A percentile compares a stretch with the other conserved stretches of the same genome.
These are phyloP conservation scores for Pristis pectinata DNA, from an alignment of 2,797 vertebrate genomes.

Conservation along the genomic window DNA sequence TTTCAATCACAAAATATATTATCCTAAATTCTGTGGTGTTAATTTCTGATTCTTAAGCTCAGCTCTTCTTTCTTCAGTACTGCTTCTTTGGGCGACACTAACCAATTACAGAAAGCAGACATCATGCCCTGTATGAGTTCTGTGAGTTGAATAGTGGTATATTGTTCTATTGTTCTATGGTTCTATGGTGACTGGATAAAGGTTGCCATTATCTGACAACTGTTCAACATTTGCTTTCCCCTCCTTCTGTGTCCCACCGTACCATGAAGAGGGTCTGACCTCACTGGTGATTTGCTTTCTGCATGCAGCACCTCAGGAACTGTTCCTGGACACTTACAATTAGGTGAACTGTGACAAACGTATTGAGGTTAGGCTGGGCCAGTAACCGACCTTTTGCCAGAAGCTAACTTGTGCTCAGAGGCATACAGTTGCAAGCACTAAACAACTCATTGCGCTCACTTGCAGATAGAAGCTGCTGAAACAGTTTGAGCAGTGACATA, in stretches of 20 bases:
- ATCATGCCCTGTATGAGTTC: neutral
- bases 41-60: no score
- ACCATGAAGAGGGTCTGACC: neutral
- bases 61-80: neutral
- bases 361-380: no score
- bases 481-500: neutral
- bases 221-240: neutral
- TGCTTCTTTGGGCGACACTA: neutral
- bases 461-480: neutral
- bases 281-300: neutral
- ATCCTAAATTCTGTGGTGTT: no score
- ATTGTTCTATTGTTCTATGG: no score
- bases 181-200: no score
- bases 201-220: no score
- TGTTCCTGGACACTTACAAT: neutral
- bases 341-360: no score
- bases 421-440: neutral
- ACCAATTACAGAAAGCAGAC: neutral
- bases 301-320: neutral
- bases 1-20: no score
- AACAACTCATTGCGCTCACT: neutral
- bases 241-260: neutral
- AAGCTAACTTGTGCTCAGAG: neutral
- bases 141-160: neutral
- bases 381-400: no score